Percentiles rank a stretch among this genome's conserved stretches.
These are phyloP conservation scores for Emmelina monodactyla DNA, from an alignment of 2,888 invertebrate species.

Conservation along the genomic window DNA sequence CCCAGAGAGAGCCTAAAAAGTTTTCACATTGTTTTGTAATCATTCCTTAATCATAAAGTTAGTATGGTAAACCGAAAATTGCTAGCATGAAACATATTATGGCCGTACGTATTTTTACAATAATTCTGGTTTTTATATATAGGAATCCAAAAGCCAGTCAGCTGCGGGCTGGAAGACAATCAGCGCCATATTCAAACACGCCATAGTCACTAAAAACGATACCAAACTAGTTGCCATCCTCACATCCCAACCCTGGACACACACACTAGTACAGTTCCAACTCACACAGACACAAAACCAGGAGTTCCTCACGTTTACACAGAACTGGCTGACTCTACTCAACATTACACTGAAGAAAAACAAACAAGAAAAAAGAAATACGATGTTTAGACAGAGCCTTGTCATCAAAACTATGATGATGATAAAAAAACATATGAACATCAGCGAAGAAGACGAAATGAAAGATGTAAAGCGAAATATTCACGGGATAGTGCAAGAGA, in stretches of 20 bases:
- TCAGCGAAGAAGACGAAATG: conserved; percentile 21
- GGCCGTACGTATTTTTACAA: too few species aligned
- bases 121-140: conserved; percentile 8
- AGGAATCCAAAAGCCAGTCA: conserved; percentile 42
- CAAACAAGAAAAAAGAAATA: conserved; percentile 24
- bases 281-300: conserved; percentile 34
- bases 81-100: too few species aligned
- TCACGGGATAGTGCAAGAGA: conserved; percentile 28
- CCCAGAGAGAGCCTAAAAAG: too few species aligned
- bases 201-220: conserved; percentile 39
- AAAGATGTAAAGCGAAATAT: conserved; percentile 29
- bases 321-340: conserved; percentile 42
- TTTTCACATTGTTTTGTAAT: not conserved
- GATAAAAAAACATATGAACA: conserved; percentile 30
- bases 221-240: conserved; percentile 34
- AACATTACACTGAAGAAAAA: conserved; percentile 36
- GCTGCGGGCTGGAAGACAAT: conserved; percentile 48
- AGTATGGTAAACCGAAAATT: too few species aligned
- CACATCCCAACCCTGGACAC: conserved; percentile 52
- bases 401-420: conserved; percentile 34
- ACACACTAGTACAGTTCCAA: conserved; percentile 45
- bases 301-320: conserved; percentile 41
- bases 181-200: conserved; percentile 45
- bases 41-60: not conserved
- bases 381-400: conserved; percentile 35